Evolutionary conservation across 2,113 vertebrate species (phyloP), one percentile per base, ranked within the genome.

Genomic region (Xiphorhynchus elegans): DNA sequence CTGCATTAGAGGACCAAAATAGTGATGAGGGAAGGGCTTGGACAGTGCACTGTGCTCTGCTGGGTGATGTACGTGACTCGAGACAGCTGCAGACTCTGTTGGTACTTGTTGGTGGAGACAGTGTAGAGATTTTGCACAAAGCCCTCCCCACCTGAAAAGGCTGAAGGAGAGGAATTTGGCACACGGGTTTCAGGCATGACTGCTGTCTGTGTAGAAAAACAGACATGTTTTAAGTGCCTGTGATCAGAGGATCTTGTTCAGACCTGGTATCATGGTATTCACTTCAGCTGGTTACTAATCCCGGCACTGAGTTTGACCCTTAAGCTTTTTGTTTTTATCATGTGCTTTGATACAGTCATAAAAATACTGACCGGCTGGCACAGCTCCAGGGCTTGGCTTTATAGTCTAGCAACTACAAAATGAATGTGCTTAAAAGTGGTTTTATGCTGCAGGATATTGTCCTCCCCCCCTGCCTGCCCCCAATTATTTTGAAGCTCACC

Each of bases 311-410:
- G 60, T 93, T 92, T 96, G 95, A 96, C 93, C 90, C 93, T 86
- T 81, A 84, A 86, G 76, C 60, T 94, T 91, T 96, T 96, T 94
- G 82, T 5, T 96, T 97, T 92, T 92, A 93, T 93, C 75, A 26
- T 92, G 88, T 94, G 64, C 92, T 94, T 94, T 96, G 95, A 94
- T 96, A 96, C 1, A 47, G 83, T 84, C 13, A 1, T 96, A 97
- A 95, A 96, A 96, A 92, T 96, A 96, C 85, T 88, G 95, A 40
- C 78, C 90, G 72, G 21, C 79, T 97, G 95, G 93, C 93, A 84
- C 64, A 70, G 73, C 90, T 94, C 93, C 93, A 95, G 88, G 39
- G 56, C 56, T 89, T 84, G 62, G 76, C 67, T 90, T 90, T 77
- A 31, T 56, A 21, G 81, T 77, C 9, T 23, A 92, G 63, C 72